Evolutionary conservation across 2,797 vertebrate species (phyloP).

Genomic region (Darevskia mixta): DNA sequence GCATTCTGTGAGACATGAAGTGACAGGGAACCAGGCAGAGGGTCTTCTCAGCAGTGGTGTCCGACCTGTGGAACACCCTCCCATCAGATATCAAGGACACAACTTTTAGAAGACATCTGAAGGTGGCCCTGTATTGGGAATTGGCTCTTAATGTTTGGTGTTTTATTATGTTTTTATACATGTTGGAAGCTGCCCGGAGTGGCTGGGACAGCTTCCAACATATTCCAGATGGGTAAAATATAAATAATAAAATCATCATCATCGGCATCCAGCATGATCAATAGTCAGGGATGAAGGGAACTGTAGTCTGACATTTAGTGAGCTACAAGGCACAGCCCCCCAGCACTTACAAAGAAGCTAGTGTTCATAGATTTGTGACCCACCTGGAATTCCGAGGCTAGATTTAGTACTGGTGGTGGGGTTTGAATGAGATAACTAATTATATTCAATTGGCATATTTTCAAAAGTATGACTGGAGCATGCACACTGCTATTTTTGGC

Average conservation of each 20-base stretch:
- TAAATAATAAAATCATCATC: no score
- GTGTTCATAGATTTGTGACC: not conserved
- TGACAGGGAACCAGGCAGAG: no score
- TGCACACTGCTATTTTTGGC: not conserved
- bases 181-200: not conserved
- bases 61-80: no score
- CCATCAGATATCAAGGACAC: no score
- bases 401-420: not conserved
- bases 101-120: no score
- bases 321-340: no score
- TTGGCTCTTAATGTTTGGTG: no score
- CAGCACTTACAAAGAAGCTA: not conserved
- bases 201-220: no score
- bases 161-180: not conserved
- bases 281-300: not conserved
- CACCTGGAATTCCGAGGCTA: not conserved
- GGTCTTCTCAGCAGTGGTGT: no score
- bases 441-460: not conserved
- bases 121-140: no score
- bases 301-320: not conserved
- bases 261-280: not conserved
- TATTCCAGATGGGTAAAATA: no score
- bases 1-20: no score
- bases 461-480: not conserved
- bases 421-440: slow-evolving; percentile 3